Percentiles rank a stretch among this genome's conserved stretches.
Conservation (phyloP, 2,888 invertebrate genomes). For the Perizoma affinitatum region DNA sequence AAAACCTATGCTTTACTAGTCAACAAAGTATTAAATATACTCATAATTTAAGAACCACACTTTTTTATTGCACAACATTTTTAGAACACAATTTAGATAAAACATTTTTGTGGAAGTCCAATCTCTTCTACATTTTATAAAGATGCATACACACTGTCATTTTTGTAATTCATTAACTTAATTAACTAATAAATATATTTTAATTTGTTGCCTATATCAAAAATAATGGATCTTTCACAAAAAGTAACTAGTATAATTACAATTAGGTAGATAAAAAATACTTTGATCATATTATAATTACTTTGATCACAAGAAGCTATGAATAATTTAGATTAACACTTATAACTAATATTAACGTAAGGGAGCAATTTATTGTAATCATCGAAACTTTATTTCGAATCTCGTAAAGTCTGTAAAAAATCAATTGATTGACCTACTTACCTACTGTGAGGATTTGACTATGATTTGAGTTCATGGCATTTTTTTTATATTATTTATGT, state of each 20-base stretch:
- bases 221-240: conserved; percentile 27
- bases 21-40: conserved; percentile 51
- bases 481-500: background rate
- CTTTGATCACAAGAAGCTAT: background rate
- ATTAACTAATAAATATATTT: no score
- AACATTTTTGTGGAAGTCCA: conserved; percentile 32
- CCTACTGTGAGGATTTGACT: conserved; percentile 48
- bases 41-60: conserved; percentile 49
- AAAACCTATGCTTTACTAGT: conserved; percentile 79
- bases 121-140: conserved; percentile 22
- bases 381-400: conserved; percentile 52
- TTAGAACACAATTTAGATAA: conserved; percentile 26
- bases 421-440: conserved; percentile 7
- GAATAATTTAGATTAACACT: conserved; percentile 38
- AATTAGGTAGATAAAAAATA: background rate
- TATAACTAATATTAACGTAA: conserved; percentile 74
- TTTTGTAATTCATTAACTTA: background rate
- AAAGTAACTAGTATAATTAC: conserved; percentile 1
- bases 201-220: background rate
- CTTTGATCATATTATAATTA: background rate
- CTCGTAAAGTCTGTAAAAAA: conserved; percentile 34
- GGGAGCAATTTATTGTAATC: conserved; percentile 75
- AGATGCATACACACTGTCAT: conserved; percentile 13
- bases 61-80: conserved; percentile 67
- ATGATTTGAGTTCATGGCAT: conserved; percentile 46